Percentiles rank a stretch among this genome's conserved stretches.
Conservation (phyloP, 2,797 vertebrate species). For the Alfaro cultratus region DNA sequence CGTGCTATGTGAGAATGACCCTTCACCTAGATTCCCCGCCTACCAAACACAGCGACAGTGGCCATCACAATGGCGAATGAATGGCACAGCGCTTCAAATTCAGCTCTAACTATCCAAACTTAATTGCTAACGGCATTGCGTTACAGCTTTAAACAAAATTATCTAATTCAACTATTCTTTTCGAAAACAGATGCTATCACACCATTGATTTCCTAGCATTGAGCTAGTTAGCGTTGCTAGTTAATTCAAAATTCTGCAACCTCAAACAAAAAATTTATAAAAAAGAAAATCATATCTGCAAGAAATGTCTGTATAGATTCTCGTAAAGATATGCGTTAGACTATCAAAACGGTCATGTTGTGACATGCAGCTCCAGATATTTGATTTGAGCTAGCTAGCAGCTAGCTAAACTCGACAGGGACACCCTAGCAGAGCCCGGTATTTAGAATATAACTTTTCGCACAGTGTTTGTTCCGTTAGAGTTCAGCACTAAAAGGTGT, state of each 20-base stretch:
- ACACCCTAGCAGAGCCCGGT: neutral
- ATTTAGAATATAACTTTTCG: neutral
- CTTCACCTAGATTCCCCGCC: constrained; percentile 75
- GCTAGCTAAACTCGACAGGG: constrained; percentile 9
- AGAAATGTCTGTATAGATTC: fast-evolving
- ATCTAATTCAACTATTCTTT: neutral
- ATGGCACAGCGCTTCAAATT: constrained; percentile 4
- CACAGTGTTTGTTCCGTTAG: neutral
- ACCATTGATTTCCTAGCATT: constrained; percentile 1
- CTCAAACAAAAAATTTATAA: neutral
- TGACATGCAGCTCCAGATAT: neutral
- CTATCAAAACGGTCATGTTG: neutral
- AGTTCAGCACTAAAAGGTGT: fast-evolving
- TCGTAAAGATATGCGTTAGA: neutral
- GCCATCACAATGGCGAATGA: constrained; percentile 33
- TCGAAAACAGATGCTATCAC: neutral
- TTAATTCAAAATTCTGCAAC: neutral
- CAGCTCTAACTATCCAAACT: fast-evolving
- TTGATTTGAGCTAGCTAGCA: constrained; percentile 24
- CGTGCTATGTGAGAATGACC: constrained; percentile 51
- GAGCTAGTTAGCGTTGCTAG: constrained; percentile 21
- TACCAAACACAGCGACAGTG: constrained; percentile 12
- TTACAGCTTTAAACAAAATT: neutral
- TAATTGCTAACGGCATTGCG: fast-evolving
- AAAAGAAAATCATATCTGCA: no score